Evolutionary conservation across 2,113 vertebrate species (phyloP).

Genomic region (Etheostoma cragini): DNA sequence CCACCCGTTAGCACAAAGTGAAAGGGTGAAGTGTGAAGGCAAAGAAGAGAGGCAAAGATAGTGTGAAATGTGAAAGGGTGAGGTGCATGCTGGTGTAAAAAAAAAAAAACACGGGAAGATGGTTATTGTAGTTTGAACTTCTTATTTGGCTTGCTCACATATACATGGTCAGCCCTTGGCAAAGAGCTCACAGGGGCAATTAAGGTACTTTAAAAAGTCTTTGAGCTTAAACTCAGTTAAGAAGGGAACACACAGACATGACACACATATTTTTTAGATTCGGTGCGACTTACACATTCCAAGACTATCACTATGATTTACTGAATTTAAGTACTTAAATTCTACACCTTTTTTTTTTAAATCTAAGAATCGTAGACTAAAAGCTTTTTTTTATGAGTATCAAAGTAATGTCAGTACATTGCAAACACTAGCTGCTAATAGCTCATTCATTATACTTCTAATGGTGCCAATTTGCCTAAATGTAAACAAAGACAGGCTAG

Average conservation of each 20-base stretch:
- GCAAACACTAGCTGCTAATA: neutral
- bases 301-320: neutral
- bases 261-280: neutral
- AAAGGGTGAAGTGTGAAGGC: neutral
- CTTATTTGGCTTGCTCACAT: neutral
- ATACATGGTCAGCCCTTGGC: too few species aligned
- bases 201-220: neutral
- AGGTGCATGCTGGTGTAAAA: neutral
- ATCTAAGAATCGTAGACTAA: too few species aligned
- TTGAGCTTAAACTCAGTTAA: neutral
- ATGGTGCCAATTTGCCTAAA: neutral
- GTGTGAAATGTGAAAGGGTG: neutral
- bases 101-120: neutral
- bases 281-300: neutral
- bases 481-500: too few species aligned
- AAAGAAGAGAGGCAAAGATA: neutral
- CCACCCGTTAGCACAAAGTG: neutral
- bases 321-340: too few species aligned
- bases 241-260: neutral
- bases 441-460: neutral
- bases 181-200: neutral
- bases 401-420: neutral
- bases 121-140: neutral
- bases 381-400: too few species aligned
- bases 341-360: too few species aligned